Conservation (phyloP, 2,888 invertebrate genomes). For the Polietes domitor region DNA sequence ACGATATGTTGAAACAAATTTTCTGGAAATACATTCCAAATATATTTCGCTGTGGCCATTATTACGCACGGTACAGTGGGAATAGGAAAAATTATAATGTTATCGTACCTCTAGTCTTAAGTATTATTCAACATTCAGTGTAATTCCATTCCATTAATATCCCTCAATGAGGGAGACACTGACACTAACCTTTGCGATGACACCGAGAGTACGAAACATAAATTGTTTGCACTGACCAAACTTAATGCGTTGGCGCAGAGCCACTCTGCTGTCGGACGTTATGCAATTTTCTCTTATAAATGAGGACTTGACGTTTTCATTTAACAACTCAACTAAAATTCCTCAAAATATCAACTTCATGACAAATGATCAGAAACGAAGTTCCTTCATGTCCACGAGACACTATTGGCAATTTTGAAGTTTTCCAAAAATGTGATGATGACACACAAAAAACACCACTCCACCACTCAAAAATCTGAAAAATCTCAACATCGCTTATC, state of each 20-base stretch:
- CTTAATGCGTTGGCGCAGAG: not conserved
- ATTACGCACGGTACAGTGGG: no score
- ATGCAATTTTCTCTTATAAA: not conserved
- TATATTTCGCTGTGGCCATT: no score
- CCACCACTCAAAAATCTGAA: not conserved
- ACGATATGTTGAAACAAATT: no score
- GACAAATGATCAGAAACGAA: constrained; percentile 2
- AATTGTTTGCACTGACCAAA: not conserved
- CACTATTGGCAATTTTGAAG: not conserved
- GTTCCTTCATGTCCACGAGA: no score
- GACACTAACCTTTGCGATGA: constrained; percentile 10
- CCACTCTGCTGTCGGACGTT: not conserved
- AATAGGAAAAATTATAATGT: no score
- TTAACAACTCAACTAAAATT: constrained; percentile 6
- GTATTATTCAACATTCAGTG: not conserved
- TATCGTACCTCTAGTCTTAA: no score
- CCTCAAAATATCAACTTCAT: not conserved
- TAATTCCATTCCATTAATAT: not conserved
- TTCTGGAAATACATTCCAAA: no score
- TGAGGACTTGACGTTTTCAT: constrained; percentile 4
- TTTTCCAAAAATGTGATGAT: no score
- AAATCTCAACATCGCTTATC: constrained; percentile 15
- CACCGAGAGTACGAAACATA: not conserved
- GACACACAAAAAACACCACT: not conserved
- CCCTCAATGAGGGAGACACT: not conserved